Percentiles rank a stretch among this genome's conserved stretches.
These are phyloP conservation scores for Probaryconus sp. DNA, from an alignment of 1,140 invertebrate genomes.

Conservation along the genomic window DNA sequence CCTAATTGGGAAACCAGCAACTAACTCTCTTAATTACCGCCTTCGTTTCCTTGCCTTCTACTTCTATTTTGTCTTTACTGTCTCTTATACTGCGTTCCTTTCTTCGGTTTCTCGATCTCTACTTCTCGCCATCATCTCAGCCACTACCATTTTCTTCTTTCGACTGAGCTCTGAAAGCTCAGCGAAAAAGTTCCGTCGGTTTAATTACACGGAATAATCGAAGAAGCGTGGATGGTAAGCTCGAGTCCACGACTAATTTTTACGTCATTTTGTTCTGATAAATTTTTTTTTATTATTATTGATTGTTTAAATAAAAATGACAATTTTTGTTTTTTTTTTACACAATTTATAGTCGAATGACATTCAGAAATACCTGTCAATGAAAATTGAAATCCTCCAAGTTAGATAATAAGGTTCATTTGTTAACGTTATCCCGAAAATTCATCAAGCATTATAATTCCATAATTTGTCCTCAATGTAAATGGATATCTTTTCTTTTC, in stretches of 20 bases:
- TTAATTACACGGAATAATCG: constrained; percentile 79
- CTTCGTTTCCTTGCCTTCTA: constrained; percentile 71
- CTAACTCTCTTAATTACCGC: constrained; percentile 79
- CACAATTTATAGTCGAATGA: no score
- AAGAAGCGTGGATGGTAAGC: constrained; percentile 55
- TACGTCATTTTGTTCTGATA: no score
- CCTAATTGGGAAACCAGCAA: constrained; percentile 78
- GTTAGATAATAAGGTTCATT: no score
- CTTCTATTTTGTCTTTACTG: constrained; percentile 59
- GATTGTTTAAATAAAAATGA: no score
- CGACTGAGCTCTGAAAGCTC: constrained; percentile 55
- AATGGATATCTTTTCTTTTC: no score
- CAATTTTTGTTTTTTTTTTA: no score
- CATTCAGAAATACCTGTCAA: no score
- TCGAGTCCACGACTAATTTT: constrained; percentile 34
- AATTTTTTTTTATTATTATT: no score
- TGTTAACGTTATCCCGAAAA: no score
- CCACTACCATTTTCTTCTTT: constrained; percentile 47
- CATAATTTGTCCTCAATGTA: no score
- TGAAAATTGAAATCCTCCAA: no score
- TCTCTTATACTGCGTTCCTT: constrained; percentile 58
- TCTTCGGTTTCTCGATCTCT: constrained; percentile 45
- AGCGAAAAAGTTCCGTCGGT: constrained; percentile 72
- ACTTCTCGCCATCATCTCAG: constrained; percentile 37
- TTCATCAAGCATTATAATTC: no score